Conservation (phyloP, 2,888 invertebrate species). For the Philonicus albiceps region DNA sequence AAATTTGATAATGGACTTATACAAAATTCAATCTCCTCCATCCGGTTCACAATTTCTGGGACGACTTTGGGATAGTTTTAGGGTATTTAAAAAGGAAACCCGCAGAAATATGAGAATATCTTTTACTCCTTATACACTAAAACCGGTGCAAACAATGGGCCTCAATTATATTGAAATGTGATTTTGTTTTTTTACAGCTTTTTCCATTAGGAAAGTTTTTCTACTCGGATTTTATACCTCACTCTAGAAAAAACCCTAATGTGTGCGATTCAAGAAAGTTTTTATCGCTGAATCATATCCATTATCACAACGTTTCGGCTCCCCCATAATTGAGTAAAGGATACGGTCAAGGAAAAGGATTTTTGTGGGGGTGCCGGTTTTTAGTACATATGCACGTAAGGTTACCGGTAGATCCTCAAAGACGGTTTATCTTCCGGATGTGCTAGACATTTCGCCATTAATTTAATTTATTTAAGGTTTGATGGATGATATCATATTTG, state of each 20-base stretch:
- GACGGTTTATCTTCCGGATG: not conserved
- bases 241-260: not conserved
- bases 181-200: not conserved
- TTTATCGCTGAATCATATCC: not conserved
- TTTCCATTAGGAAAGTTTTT: not conserved
- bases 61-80: not conserved
- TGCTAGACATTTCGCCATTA: not conserved
- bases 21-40: not conserved
- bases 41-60: not conserved
- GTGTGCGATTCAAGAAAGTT: not conserved
- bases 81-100: not conserved
- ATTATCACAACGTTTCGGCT: not conserved
- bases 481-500: not conserved
- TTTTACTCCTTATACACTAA: not conserved
- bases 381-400: not conserved
- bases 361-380: not conserved
- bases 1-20: not conserved
- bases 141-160: not conserved
- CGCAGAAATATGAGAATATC: not conserved
- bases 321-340: not conserved
- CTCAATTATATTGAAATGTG: not conserved
- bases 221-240: not conserved
- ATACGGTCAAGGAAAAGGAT: not conserved
- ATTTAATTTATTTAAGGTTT: not conserved
- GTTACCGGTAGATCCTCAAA: not conserved